Conservation (phyloP, 1,140 invertebrate species). For the Harpegnathos saltator region DNA sequence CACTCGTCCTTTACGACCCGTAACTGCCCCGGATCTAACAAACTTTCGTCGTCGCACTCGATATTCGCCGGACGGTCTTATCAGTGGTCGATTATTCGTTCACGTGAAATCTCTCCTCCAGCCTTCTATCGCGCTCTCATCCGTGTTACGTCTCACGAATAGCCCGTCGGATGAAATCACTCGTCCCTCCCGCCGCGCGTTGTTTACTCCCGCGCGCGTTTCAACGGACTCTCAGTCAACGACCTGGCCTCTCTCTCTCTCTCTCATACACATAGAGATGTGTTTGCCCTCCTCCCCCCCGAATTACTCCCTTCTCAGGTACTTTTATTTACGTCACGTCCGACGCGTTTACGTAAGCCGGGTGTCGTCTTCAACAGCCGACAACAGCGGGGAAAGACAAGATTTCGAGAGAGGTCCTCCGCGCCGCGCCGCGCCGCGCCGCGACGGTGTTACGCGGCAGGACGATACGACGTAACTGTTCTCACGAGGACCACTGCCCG, state of each 20-base stretch:
- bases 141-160: no score
- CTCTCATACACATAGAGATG: no score
- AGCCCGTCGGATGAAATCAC: constrained; percentile 23
- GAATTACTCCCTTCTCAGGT: neutral
- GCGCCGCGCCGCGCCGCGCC: no score
- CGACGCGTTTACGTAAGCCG: neutral
- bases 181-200: neutral
- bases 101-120: neutral
- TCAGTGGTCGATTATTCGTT: neutral
- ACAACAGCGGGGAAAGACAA: constrained; percentile 10
- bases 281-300: no score
- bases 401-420: neutral
- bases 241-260: neutral
- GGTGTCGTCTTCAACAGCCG: neutral
- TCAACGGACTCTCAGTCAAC: constrained; percentile 44
- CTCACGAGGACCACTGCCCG: constrained; percentile 57
- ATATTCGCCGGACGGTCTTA: neutral
- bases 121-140: no score
- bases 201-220: constrained; percentile 37
- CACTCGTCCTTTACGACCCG: neutral
- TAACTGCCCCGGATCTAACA: neutral
- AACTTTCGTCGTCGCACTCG: neutral
- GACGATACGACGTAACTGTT: constrained; percentile 64
- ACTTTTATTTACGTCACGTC: constrained; percentile 13
- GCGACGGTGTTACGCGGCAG: constrained; percentile 55